These are phyloP conservation scores for Notothenia coriiceps DNA, from an alignment of 2,113 vertebrate species.

Conservation along the genomic window DNA sequence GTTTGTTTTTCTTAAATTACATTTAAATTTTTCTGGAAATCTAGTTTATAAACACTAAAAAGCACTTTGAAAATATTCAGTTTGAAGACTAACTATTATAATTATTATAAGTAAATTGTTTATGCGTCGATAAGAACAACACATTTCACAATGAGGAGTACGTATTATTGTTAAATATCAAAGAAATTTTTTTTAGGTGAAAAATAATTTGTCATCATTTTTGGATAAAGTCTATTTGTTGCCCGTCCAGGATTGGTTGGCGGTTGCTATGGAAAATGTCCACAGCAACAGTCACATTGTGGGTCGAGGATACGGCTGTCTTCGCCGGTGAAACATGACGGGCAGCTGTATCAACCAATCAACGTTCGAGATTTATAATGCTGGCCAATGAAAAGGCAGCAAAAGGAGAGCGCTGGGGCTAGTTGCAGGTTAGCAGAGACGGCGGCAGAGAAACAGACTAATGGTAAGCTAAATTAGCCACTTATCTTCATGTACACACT, in stretches of 20 bases:
- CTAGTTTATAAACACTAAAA: too few species aligned
- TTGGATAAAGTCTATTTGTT: background rate
- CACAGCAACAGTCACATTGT: slow-evolving; percentile 54
- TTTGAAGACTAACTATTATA: too few species aligned
- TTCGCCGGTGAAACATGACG: background rate
- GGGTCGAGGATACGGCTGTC: background rate
- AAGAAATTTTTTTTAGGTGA: too few species aligned
- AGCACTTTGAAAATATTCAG: too few species aligned
- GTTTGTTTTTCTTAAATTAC: too few species aligned
- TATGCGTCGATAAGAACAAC: too few species aligned
- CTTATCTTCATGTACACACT: background rate
- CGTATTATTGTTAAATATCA: too few species aligned
- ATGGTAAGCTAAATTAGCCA: slow-evolving; percentile 60
- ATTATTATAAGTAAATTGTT: too few species aligned
- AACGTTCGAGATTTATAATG: fast-evolving
- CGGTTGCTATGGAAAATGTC: slow-evolving; percentile 83
- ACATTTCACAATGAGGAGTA: too few species aligned
- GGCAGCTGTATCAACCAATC: slow-evolving; percentile 62
- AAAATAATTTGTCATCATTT: too few species aligned
- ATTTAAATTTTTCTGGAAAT: too few species aligned
- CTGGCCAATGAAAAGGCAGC: slow-evolving; percentile 64
- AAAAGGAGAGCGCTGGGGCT: slow-evolving; percentile 50
- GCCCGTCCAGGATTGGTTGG: slow-evolving; percentile 11
- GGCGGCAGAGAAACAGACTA: slow-evolving; percentile 40
- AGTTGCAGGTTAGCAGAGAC: slow-evolving; percentile 9